Conservation (phyloP, 2,888 invertebrate genomes). For the Glyphotaelius pellucidus region DNA sequence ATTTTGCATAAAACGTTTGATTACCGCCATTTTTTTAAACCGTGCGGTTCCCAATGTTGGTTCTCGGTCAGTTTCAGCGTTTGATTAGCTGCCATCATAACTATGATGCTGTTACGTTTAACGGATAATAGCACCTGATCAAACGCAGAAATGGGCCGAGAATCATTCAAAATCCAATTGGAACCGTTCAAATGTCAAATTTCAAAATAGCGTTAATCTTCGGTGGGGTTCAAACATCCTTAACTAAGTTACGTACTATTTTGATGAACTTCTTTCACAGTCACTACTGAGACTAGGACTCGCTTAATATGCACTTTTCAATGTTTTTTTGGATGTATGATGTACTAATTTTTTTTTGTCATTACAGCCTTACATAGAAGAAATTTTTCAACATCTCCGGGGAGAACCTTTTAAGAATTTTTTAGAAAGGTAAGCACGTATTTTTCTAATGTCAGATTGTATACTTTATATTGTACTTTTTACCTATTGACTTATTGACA, state of each 20-base stretch:
- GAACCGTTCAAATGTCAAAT: background rate
- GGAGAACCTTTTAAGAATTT: conserved; percentile 98
- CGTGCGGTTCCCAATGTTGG: background rate
- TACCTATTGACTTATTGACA: too few relatives aligned
- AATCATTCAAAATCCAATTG: background rate
- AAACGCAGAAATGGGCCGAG: background rate
- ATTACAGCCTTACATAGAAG: conserved; percentile 98
- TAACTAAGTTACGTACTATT: too few relatives aligned
- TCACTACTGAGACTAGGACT: too few relatives aligned
- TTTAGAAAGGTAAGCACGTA: conserved; percentile 91
- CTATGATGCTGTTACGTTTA: background rate
- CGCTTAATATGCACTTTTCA: background rate
- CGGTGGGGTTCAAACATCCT: too few relatives aligned
- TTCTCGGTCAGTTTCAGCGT: background rate
- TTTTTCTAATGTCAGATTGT: background rate
- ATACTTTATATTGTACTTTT: background rate
- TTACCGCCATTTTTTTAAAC: too few relatives aligned
- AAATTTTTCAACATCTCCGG: conserved; percentile 98
- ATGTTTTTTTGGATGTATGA: background rate
- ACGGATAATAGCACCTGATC: background rate
- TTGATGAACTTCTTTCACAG: too few relatives aligned
- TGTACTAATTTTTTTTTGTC: background rate
- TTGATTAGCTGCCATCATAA: background rate
- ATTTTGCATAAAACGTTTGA: background rate
- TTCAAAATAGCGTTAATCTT: too few relatives aligned